Conservation (phyloP, 35 echinoderm and acorn worm genomes). For the Chiridota heheva region DNA sequence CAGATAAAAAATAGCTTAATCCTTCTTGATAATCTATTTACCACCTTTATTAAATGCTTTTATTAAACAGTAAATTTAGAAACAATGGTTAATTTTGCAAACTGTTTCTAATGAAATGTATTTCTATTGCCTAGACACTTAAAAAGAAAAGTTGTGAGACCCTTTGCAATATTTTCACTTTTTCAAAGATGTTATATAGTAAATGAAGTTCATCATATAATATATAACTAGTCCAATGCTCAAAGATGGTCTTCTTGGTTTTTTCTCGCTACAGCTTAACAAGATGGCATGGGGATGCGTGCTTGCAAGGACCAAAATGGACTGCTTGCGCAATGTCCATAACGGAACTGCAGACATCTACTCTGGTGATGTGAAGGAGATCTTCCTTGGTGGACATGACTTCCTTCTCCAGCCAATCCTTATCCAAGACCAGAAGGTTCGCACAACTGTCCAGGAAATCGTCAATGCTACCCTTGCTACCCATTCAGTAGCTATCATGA, state of each 20-base stretch:
- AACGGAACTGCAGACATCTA: constrained; percentile 82
- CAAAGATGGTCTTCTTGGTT: background rate
- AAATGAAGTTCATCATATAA: too few species aligned
- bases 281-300: constrained; percentile 88
- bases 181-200: too few species aligned
- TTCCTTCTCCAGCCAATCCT: constrained; percentile 82
- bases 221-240: too few species aligned
- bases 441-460: constrained; percentile 7
- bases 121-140: too few species aligned
- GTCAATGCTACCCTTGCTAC: constrained; percentile 57
- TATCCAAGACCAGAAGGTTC: constrained; percentile 39
- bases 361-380: constrained; percentile 56
- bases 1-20: too few species aligned
- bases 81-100: too few species aligned
- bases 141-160: too few species aligned
- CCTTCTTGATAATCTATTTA: too few species aligned
- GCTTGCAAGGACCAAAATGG: constrained; percentile 52
- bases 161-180: too few species aligned
- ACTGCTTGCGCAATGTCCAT: constrained; percentile 82
- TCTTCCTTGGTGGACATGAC: constrained; percentile 91
- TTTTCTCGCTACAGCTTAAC: constrained; percentile 39
- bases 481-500: constrained; percentile 80
- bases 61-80: too few species aligned
- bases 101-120: too few species aligned
- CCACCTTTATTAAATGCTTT: too few species aligned